phyloP scores from a whole-genome alignment of 2,797 vertebrate species.

The Xenopus petersii region DNA sequence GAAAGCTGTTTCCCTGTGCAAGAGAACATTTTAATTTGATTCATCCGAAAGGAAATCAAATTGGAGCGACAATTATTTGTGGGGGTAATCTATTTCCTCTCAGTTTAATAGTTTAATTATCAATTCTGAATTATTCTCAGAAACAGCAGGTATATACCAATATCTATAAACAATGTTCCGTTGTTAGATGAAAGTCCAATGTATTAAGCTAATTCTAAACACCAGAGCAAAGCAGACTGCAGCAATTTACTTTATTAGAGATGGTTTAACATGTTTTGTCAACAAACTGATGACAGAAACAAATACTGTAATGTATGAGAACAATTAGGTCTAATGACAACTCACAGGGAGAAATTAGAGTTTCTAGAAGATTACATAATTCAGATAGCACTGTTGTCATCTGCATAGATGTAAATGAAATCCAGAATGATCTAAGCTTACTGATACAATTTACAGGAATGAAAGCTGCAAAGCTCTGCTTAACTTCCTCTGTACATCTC shows the following conservation, averaged over 20 bases:
- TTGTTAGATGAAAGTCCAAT: not conserved
- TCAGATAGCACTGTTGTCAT: not conserved
- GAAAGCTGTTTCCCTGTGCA: constrained; percentile 1
- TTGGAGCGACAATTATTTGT: constrained; percentile 4
- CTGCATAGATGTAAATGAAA: not conserved
- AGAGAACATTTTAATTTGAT: constrained; percentile 25
- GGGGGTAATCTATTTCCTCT: constrained; percentile 22
- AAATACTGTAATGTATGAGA: not conserved
- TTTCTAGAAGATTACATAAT: not conserved
- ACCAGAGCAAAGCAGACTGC: not conserved
- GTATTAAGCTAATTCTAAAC: not conserved
- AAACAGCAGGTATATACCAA: not conserved
- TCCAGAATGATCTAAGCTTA: too few relatives aligned
- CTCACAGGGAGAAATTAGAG: not conserved
- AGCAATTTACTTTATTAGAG: not conserved
- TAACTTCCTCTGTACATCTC: not conserved
- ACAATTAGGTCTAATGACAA: not conserved
- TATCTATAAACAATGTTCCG: not conserved
- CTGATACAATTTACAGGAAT: not conserved
- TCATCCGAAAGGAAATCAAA: constrained; percentile 23
- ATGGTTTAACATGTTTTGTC: not conserved
- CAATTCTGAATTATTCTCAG: constrained; percentile 1
- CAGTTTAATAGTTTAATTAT: constrained; percentile 14
- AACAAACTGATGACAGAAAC: not conserved
- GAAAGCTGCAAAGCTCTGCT: not conserved